Evolutionary conservation across 2,797 vertebrate genomes (phyloP).

Genomic region (Anomalospiza imberbis): DNA sequence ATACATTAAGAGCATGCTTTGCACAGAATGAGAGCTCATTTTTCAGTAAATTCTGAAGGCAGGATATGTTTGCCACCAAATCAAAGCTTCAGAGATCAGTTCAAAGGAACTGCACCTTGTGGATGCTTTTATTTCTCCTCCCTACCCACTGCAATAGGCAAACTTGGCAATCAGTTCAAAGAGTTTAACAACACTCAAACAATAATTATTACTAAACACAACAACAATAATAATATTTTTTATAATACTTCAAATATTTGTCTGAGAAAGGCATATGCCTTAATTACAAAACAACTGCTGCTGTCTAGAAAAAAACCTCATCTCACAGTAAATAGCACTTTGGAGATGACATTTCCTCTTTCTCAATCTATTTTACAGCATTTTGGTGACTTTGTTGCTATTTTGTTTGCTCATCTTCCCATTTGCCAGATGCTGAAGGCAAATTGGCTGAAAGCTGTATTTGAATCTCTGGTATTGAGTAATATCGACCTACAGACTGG

Average conservation of each 20-base stretch:
- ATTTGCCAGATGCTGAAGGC: constrained; percentile 39
- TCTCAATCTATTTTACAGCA: constrained; percentile 29
- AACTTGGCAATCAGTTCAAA: constrained; percentile 10
- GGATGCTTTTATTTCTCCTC: background rate
- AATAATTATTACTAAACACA: background rate
- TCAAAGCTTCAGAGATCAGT: constrained; percentile 20
- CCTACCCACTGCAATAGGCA: fast-evolving
- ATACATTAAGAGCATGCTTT: background rate
- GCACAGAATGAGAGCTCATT: background rate
- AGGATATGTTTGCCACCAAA: background rate
- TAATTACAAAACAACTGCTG: background rate
- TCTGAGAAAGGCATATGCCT: background rate
- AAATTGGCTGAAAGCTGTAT: background rate
- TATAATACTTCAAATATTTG: background rate
- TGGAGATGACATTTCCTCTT: background rate
- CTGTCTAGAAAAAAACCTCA: background rate
- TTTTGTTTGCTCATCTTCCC: background rate
- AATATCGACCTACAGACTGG: background rate
- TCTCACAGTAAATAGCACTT: background rate
- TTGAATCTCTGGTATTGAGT: background rate
- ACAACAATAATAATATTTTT: background rate
- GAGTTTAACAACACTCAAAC: background rate
- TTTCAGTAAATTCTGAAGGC: background rate
- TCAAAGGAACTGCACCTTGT: background rate
- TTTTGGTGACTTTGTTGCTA: constrained; percentile 5